phyloP scores from a whole-genome alignment of 2,888 invertebrate species.

The Agriopis aurantiaria region DNA sequence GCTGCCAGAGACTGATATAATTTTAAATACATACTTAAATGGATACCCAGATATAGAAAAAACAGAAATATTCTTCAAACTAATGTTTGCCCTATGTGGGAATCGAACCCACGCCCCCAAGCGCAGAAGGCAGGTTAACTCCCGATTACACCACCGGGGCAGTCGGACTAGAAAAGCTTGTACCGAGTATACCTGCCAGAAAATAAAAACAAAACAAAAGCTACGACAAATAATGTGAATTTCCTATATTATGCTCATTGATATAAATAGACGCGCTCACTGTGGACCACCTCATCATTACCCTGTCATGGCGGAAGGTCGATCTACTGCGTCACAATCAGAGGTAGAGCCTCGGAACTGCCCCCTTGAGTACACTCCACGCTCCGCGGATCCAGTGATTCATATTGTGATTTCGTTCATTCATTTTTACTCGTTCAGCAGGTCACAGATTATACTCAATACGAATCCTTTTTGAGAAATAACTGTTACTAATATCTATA shows the following conservation, averaged over 20 bases:
- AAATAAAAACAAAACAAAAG: background rate
- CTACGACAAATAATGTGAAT: background rate
- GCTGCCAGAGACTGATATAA: too few species aligned
- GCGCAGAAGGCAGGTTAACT: too few species aligned
- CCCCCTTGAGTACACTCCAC: slow-evolving; percentile 26
- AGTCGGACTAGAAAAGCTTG: too few species aligned
- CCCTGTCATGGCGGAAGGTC: slow-evolving; percentile 24
- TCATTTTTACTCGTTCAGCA: slow-evolving; percentile 17
- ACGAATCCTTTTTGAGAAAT: too few species aligned
- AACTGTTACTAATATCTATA: too few species aligned
- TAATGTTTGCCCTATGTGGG: too few species aligned
- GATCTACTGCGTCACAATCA: slow-evolving; percentile 34
- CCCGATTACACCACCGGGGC: too few species aligned
- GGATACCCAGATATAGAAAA: too few species aligned
- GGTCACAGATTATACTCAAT: background rate
- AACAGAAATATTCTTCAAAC: too few species aligned
- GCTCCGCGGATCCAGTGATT: slow-evolving; percentile 22
- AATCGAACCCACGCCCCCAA: too few species aligned
- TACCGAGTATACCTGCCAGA: background rate
- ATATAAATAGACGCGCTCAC: slow-evolving; percentile 24
- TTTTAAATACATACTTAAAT: too few species aligned
- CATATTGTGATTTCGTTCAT: slow-evolving; percentile 21
- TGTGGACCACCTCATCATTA: slow-evolving; percentile 28
- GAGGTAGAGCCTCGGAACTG: slow-evolving; percentile 23
- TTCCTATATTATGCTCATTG: slow-evolving; percentile 15